Conservation (phyloP, 2,113 vertebrate species). For the Penelope pileata region DNA sequence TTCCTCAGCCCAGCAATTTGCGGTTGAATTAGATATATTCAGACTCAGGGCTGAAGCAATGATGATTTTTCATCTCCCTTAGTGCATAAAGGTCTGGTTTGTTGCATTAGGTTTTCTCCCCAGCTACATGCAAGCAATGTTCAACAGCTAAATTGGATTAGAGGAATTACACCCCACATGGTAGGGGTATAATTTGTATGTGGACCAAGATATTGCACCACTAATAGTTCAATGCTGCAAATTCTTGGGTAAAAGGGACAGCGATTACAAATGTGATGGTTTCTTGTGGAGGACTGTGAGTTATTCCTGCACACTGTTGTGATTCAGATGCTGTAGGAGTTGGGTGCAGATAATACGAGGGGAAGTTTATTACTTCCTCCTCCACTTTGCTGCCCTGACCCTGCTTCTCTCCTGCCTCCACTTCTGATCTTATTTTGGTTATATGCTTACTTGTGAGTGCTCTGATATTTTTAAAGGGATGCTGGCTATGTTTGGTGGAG, state of each 20-base stretch:
- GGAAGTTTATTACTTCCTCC: constrained; percentile 17
- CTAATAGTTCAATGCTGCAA: not conserved
- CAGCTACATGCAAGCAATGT: not conserved
- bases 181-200: not conserved
- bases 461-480: not conserved
- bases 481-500: not conserved
- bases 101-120: not conserved
- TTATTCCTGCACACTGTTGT: constrained; percentile 6
- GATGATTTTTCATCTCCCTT: not conserved
- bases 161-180: not conserved
- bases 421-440: constrained; percentile 20
- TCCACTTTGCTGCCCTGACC: not conserved
- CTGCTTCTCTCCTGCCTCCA: not conserved
- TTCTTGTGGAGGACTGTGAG: not conserved
- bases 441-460: not conserved
- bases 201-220: not conserved
- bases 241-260: not conserved
- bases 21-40: constrained; percentile 21
- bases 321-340: constrained; percentile 45
- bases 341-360: not conserved
- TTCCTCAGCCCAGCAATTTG: constrained; percentile 35
- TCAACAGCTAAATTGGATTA: not conserved
- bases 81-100: not conserved
- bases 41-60: not conserved
- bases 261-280: not conserved